phyloP scores from a whole-genome alignment of 1,140 invertebrate species.

The Lucilia sericata region DNA sequence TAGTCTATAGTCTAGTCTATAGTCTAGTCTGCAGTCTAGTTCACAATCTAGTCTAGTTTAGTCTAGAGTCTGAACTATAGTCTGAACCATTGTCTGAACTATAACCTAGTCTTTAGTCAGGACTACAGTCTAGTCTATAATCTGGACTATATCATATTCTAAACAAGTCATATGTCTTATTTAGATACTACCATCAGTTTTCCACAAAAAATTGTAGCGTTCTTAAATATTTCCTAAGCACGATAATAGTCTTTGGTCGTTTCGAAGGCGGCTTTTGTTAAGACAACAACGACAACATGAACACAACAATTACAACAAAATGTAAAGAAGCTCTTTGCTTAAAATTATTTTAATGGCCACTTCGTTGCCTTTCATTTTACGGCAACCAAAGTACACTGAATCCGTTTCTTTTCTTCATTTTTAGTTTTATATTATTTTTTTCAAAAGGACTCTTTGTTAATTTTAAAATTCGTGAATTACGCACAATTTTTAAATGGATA shows the following conservation, averaged over 20 bases:
- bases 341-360: constrained; percentile 48
- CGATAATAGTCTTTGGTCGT: not conserved
- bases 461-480: constrained; percentile 45
- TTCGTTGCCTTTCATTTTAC: constrained; percentile 43
- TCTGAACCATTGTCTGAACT: no score
- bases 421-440: constrained; percentile 16
- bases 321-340: constrained; percentile 23
- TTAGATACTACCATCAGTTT: no score
- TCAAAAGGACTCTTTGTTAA: constrained; percentile 13
- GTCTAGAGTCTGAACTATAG: no score
- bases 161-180: no score
- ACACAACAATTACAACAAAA: not conserved
- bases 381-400: not conserved
- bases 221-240: not conserved
- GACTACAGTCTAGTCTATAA: no score
- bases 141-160: no score
- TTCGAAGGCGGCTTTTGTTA: constrained; percentile 25
- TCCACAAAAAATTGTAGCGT: no score
- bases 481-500: constrained; percentile 45
- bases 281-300: not conserved
- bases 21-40: no score
- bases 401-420: constrained; percentile 17
- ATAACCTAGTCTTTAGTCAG: no score
- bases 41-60: no score
- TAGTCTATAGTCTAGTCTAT: no score